Evolutionary conservation across 2,113 vertebrate genomes (phyloP), one percentile per base, ranked within the genome.

Genomic region (Gila orcuttii): DNA sequence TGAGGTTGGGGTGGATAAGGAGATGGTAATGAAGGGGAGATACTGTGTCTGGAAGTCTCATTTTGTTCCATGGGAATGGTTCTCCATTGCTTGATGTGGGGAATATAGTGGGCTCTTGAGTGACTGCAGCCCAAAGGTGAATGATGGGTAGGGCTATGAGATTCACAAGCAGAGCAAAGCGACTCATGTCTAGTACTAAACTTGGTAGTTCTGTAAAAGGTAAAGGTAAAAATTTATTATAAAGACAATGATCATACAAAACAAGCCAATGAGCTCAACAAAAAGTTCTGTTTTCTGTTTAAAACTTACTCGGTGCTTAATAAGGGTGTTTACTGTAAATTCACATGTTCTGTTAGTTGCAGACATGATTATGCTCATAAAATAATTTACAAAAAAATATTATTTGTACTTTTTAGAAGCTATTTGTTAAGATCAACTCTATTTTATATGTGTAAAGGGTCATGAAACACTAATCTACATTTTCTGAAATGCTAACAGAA

Each of bases 1-100:
- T 97, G 85, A 98, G 93, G 91, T 98, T 97, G 28, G 96, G 96
- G 6, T 98, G 97, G 88, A 99, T 88, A 85, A 91, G 90, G 33
- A 99, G 95, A 64, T 95, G 88, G 7, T 98, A 98, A 88, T 95
- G 96, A 78, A 95, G 9, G 1, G 96, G 97, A 13, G 85, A 25
- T 6, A 97, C n/a, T 1, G 92, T 86, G 88, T 86, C 87, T 0
- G 96, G 96, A 19, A 98, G 97, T 69, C 97, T 93, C 87, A 96
- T 94, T 52, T 91, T 93, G 82, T 93, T 81, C 97, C 97, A 98
- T 28, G 96, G 97, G 87, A 97, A 98, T 0, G 42, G 84, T 57
- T 92, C 90, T 9, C 94, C 94, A 15, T 94, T 89, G 47, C 90
- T 90, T 80, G 95, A 90, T n/a, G 83, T 28, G 21, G 90, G 94